Percentiles rank a stretch among this genome's conserved stretches.
These are phyloP conservation scores for Apogon hyalosoma DNA, from an alignment of 2,797 vertebrate species.

Conservation along the genomic window DNA sequence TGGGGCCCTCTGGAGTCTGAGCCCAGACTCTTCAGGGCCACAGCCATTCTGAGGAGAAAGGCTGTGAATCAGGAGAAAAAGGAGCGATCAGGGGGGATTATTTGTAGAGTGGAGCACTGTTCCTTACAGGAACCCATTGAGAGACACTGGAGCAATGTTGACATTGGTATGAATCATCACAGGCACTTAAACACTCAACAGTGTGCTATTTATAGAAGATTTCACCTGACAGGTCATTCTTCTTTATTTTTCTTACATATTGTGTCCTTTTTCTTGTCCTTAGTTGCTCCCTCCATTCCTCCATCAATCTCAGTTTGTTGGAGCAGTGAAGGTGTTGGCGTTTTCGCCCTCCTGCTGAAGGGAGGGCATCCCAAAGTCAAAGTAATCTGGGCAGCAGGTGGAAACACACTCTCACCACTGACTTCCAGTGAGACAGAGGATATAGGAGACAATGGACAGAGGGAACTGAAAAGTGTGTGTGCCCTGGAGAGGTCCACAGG, in stretches of 20 bases:
- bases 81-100: constrained; percentile 61
- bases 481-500: constrained; percentile 71
- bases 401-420: constrained; percentile 67
- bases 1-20: constrained; percentile 82
- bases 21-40: constrained; percentile 72
- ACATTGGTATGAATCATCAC: constrained; percentile 64
- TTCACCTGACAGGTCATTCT: neutral
- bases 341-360: constrained; percentile 82
- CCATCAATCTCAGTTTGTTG: constrained; percentile 84
- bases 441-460: constrained; percentile 71
- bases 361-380: constrained; percentile 75
- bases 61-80: constrained; percentile 47
- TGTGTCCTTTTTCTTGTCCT: constrained; percentile 3
- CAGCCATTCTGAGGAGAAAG: constrained; percentile 65
- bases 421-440: constrained; percentile 80
- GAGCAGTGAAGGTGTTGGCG: constrained; percentile 81
- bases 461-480: constrained; percentile 81
- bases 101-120: constrained; percentile 82
- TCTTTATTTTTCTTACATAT: neutral
- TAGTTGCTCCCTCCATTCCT: constrained; percentile 80
- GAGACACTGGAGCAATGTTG: constrained; percentile 74
- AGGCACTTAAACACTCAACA: neutral
- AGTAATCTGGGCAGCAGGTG: constrained; percentile 81
- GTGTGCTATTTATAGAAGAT: neutral
- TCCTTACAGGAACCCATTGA: constrained; percentile 81